Base-by-base conservation (phyloP, 2,113 vertebrate genomes). In the Ursus arctos region DNA sequence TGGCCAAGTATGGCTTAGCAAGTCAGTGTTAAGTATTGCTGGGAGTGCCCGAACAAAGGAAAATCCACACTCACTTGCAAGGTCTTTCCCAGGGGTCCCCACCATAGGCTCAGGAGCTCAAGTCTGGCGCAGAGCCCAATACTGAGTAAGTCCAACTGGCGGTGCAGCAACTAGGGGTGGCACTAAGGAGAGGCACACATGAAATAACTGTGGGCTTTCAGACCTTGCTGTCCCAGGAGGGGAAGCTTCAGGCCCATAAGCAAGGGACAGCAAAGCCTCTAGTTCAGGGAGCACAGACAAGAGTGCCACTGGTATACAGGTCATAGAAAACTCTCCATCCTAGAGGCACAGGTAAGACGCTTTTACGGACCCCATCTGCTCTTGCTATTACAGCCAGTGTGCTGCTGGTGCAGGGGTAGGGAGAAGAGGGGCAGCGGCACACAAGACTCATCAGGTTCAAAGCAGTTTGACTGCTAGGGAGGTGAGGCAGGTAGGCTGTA, bases 171-270 rank as follows among this genome's bases (percentile, higher is more conserved):
- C 26, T 43, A 10, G 18, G 51, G 24, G 1, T 13, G 4, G 1
- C 10, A 2, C 0, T 1, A 0, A 1, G 16, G 8, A 82, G 18
- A 59, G 40, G 18, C 36, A 51, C 7, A 4, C 12, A 36, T 55
- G 11, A 83, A 15, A 61, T 16, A n/a, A 3, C 31, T 51, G 36
- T 1, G 8, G 26, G 2, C 36, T 74, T 86, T 15, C 7, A 0
- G 8, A 81, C 5, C 6, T 9, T 94, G 53, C 4, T 26, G 2
- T 33, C 40, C 40, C 19, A 53, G 0, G 5, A 76, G 67, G n/a
- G 26, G 53, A 94, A 94, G 31, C 4, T 82, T 71, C 91, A 49
- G 28, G n/a, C 6, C 31, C 19, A 26, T 43, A 51, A 22, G 9
- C 21, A 36, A 69, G 4, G 19, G 14, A 63, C 7, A 87, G 22